phyloP scores from a whole-genome alignment of 2,113 vertebrate genomes.

The Catharus minimus region DNA sequence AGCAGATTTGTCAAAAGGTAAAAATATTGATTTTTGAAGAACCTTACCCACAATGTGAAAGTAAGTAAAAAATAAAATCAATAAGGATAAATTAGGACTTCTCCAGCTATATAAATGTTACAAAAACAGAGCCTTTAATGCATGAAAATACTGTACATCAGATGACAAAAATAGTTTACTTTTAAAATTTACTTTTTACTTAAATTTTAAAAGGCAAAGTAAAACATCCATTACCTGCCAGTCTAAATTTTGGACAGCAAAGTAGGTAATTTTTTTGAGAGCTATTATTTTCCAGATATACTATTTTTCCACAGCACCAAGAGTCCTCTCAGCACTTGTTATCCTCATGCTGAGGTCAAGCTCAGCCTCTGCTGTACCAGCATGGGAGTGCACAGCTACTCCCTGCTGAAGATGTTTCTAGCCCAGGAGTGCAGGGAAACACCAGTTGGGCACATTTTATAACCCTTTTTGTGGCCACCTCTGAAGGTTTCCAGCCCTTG shows the following conservation, averaged over 20 bases:
- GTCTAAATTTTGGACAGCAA: neutral
- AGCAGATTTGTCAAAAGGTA: slow-evolving; percentile 19
- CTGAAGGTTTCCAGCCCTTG: neutral
- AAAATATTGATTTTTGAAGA: slow-evolving; percentile 48
- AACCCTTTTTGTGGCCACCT: neutral
- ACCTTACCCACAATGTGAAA: neutral
- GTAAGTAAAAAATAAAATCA: slow-evolving; percentile 50
- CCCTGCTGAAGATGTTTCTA: neutral
- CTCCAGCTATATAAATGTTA: neutral
- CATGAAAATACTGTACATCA: neutral
- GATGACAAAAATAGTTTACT: slow-evolving; percentile 18
- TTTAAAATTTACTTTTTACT: neutral
- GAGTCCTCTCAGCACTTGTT: neutral
- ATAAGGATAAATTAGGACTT: slow-evolving; percentile 24
- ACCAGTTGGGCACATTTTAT: neutral
- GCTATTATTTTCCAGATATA: neutral
- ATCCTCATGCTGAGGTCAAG: accelerated
- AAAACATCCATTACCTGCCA: neutral
- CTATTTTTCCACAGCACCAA: neutral
- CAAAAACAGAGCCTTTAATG: neutral
- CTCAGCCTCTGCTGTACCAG: neutral
- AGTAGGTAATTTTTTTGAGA: neutral
- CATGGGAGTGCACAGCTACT: accelerated
- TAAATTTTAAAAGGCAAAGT: neutral
- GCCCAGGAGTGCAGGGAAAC: neutral